Conservation (phyloP, 2,888 invertebrate species). For the Andrena marginata region DNA sequence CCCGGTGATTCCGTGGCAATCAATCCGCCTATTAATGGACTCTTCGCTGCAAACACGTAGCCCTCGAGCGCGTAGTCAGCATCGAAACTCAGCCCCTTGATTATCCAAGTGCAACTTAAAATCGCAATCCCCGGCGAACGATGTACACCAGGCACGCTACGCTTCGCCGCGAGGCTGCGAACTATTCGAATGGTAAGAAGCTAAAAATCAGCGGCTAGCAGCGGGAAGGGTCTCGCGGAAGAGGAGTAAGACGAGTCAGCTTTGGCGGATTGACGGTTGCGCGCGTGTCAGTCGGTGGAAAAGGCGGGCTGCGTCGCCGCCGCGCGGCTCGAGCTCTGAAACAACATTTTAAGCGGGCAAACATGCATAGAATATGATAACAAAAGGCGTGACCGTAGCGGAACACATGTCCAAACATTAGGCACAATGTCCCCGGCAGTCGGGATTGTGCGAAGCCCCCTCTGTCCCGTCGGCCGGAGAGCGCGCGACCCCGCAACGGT, state of each 20-base stretch:
- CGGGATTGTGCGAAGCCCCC: conserved; percentile 73
- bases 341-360: conserved; percentile 83
- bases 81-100: not conserved
- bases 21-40: conserved; percentile 30
- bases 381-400: conserved; percentile 85
- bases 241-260: conserved; percentile 40
- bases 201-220: not conserved
- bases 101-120: not conserved
- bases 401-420: conserved; percentile 85
- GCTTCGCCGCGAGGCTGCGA: too few relatives aligned
- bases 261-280: conserved; percentile 41
- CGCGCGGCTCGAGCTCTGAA: conserved; percentile 73
- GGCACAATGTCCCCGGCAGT: conserved; percentile 81
- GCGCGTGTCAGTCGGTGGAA: conserved; percentile 61
- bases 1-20: conserved; percentile 22
- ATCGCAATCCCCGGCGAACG: too few relatives aligned
- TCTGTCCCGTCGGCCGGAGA: conserved; percentile 41
- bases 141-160: too few relatives aligned
- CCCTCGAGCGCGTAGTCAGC: conserved; percentile 1
- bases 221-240: conserved; percentile 1
- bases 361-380: conserved; percentile 83
- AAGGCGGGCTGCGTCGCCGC: conserved; percentile 50
- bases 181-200: too few relatives aligned
- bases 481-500: conserved; percentile 69
- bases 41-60: not conserved